These are phyloP conservation scores for Eupithecia pulchellata DNA, from an alignment of 2,888 invertebrate genomes.

Conservation along the genomic window DNA sequence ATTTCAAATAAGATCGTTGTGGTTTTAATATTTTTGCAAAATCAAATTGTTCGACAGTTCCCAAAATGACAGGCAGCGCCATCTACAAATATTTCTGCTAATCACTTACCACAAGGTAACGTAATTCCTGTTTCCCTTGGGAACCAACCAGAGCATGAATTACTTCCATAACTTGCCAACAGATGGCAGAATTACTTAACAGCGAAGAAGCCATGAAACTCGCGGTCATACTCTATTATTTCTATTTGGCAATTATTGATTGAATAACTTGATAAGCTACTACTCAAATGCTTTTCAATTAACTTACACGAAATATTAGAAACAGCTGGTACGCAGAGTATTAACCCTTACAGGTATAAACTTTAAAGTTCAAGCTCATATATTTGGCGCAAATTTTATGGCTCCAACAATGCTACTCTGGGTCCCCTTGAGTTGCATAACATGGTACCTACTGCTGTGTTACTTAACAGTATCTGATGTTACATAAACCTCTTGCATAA, in stretches of 20 bases:
- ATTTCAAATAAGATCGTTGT: not conserved
- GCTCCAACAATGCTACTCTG: constrained; percentile 11
- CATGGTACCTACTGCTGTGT: constrained; percentile 21
- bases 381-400: constrained; percentile 14
- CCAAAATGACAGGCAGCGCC: not conserved
- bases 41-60: not conserved
- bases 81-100: not conserved
- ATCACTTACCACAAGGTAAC: constrained; percentile 5
- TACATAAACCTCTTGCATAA: constrained; percentile 45
- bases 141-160: constrained; percentile 49
- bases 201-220: constrained; percentile 17
- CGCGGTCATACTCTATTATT: not conserved
- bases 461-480: constrained; percentile 26
- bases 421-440: constrained; percentile 37
- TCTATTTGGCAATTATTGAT: not conserved
- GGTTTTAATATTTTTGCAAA: not conserved
- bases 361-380: not conserved
- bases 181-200: constrained; percentile 6
- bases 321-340: not conserved
- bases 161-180: constrained; percentile 1
- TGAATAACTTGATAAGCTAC: not conserved
- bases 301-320: not conserved
- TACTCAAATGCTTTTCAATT: not conserved
- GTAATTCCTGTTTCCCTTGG: constrained; percentile 44
- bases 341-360: no score